Conservation (phyloP, 1,140 invertebrate species). For the Zophobas morio region DNA sequence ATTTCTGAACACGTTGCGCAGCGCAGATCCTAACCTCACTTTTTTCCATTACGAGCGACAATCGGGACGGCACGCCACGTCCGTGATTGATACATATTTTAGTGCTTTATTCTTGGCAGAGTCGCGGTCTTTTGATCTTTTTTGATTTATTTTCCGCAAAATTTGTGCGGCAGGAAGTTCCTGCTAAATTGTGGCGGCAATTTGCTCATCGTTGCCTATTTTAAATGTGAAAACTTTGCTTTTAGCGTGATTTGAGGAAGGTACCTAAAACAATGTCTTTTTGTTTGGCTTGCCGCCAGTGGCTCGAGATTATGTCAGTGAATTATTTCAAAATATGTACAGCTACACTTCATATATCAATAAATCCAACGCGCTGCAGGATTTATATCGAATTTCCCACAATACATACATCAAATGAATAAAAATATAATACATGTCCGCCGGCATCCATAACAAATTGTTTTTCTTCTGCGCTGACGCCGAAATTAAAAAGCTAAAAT, state of each 20-base stretch:
- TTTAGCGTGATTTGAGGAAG: constrained; percentile 35
- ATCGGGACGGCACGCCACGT: too few relatives aligned
- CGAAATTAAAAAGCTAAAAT: constrained; percentile 40
- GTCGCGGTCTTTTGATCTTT: not conserved
- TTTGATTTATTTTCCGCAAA: not conserved
- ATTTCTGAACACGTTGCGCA: too few relatives aligned
- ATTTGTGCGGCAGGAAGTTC: not conserved
- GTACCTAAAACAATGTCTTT: constrained; percentile 37
- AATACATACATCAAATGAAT: constrained; percentile 43
- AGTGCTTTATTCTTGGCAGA: not conserved
- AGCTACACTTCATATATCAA: constrained; percentile 42
- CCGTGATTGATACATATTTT: too few relatives aligned
- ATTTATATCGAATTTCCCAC: constrained; percentile 41
- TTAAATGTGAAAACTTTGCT: constrained; percentile 36
- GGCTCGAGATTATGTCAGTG: constrained; percentile 30
- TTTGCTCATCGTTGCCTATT: constrained; percentile 24
- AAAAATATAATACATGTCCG: constrained; percentile 41
- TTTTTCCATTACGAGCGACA: too few relatives aligned
- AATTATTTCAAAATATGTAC: constrained; percentile 42
- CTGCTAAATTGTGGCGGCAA: not conserved
- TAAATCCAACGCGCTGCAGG: constrained; percentile 29
- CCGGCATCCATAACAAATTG: constrained; percentile 26
- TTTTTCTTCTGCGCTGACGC: constrained; percentile 37
- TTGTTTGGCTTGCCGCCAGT: constrained; percentile 26
- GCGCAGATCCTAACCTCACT: too few relatives aligned